phyloP scores from a whole-genome alignment of 2,888 invertebrate genomes.

The Athetis lepigone region DNA sequence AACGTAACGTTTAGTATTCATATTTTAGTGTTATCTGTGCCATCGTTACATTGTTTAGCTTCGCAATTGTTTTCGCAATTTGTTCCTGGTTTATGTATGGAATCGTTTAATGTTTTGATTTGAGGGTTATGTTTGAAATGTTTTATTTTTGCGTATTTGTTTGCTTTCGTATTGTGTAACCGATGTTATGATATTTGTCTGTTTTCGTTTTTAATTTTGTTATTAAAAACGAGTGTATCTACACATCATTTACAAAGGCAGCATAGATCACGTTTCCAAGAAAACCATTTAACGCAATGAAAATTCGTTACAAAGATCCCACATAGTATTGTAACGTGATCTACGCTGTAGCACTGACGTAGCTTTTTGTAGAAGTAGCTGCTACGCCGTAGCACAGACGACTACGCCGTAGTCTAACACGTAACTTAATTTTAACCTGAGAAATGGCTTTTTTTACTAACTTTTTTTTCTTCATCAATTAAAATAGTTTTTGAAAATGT shows the following conservation, averaged over 20 bases:
- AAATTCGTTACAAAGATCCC: not conserved
- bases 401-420: not conserved
- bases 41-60: slow-evolving; percentile 38
- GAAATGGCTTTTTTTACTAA: not conserved
- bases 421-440: not conserved
- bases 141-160: slow-evolving; percentile 40
- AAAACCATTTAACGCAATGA: not conserved
- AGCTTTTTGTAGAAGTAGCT: no score
- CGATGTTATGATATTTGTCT: slow-evolving; percentile 4
- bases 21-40: slow-evolving; percentile 50
- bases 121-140: slow-evolving; percentile 26
- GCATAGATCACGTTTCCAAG: not conserved
- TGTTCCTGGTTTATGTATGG: slow-evolving; percentile 35
- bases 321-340: no score
- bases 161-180: slow-evolving; percentile 5
- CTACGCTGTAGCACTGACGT: not conserved
- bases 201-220: not conserved
- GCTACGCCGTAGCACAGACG: not conserved
- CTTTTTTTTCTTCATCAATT: no score
- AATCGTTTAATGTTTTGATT: slow-evolving; percentile 43
- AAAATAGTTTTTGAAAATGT: no score
- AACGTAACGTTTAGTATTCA: slow-evolving; percentile 38
- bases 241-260: not conserved
- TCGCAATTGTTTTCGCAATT: slow-evolving; percentile 36
- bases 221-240: not conserved